Evolutionary conservation across 2,113 vertebrate species (phyloP).

Genomic region (Labrus mixtus): DNA sequence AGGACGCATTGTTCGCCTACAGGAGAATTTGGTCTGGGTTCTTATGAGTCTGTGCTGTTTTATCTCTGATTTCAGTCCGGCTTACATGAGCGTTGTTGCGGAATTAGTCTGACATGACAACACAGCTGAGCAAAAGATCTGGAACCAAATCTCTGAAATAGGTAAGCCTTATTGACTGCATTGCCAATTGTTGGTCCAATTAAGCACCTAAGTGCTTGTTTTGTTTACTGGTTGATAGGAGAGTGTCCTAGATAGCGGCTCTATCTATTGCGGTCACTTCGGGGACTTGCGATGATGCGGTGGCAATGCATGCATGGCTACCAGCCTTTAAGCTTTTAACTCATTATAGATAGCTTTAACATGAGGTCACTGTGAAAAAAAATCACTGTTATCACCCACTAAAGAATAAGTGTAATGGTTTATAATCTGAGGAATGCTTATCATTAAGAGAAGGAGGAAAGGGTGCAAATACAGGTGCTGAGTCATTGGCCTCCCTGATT

Average conservation of each 20-base stretch:
- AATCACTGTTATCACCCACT: background rate
- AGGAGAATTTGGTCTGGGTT: constrained; percentile 50
- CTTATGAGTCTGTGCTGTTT: constrained; percentile 23
- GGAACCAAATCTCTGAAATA: constrained; percentile 6
- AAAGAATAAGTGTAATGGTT: background rate
- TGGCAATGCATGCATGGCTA: constrained; percentile 11
- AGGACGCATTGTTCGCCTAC: constrained; percentile 77
- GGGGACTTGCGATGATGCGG: constrained; percentile 59
- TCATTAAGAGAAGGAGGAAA: background rate
- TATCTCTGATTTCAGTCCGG: constrained; percentile 16
- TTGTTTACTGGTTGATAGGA: background rate
- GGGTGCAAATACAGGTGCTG: constrained; percentile 61
- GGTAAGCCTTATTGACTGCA: constrained; percentile 22
- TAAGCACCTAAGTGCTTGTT: constrained; percentile 9
- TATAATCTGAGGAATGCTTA: background rate
- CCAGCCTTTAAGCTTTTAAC: constrained; percentile 1
- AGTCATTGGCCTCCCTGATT: constrained; percentile 66
- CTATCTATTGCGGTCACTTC: constrained; percentile 67
- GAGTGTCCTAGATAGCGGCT: constrained; percentile 43
- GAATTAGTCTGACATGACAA: constrained; percentile 34
- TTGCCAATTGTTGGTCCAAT: constrained; percentile 8
- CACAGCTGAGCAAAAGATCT: constrained; percentile 57
- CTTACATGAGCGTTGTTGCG: constrained; percentile 11
- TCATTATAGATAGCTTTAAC: background rate
- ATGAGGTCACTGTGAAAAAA: background rate